Percentiles rank a stretch among this genome's conserved stretches.
Evolutionary conservation across 2,113 vertebrate genomes (phyloP).

Genomic region (Anguilla rostrata): DNA sequence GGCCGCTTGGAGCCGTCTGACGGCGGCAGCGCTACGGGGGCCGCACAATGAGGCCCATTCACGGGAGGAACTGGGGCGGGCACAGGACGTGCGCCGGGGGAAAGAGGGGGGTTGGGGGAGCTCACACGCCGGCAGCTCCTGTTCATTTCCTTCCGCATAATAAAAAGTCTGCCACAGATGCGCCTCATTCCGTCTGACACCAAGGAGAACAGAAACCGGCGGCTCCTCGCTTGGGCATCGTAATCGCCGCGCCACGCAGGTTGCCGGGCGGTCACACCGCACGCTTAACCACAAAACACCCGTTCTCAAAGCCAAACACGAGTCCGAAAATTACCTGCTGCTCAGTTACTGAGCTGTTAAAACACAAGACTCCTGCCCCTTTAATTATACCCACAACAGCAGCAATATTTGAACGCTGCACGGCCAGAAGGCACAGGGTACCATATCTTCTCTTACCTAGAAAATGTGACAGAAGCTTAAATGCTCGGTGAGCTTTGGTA

Average conservation of each 20-base stretch:
- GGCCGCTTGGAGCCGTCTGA: constrained; percentile 10
- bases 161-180: constrained; percentile 50
- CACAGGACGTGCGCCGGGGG: constrained; percentile 39
- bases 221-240: constrained; percentile 43
- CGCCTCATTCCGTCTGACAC: constrained; percentile 54
- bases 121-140: constrained; percentile 43
- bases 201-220: constrained; percentile 44
- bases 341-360: not conserved
- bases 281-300: constrained; percentile 11
- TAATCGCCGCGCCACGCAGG: too few relatives aligned
- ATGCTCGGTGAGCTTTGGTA: not conserved
- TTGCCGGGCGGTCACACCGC: not conserved
- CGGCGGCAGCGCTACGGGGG: constrained; percentile 32
- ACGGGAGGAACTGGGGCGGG: constrained; percentile 51
- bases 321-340: not conserved
- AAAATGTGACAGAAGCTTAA: too few relatives aligned
- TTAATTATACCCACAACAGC: not conserved
- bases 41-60: constrained; percentile 58
- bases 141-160: constrained; percentile 63
- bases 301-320: not conserved
- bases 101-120: not conserved
- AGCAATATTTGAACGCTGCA: not conserved
- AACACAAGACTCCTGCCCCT: not conserved
- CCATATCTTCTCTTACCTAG: not conserved
- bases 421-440: not conserved